Evolutionary conservation across 2,888 invertebrate genomes (phyloP).

Genomic region (Anthophora plumipes): DNA sequence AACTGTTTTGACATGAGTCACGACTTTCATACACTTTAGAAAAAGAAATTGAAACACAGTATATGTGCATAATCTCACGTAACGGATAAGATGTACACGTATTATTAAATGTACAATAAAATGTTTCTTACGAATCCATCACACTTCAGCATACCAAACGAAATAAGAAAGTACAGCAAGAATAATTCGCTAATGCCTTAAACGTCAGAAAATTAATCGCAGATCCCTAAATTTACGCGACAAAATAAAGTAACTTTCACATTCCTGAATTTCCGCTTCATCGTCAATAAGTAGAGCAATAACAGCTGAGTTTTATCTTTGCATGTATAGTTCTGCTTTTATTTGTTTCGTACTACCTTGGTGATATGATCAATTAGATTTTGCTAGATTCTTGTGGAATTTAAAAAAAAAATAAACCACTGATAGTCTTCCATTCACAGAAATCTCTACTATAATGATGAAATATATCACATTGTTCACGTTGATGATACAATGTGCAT

Average conservation of each 20-base stretch:
- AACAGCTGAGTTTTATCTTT: background rate
- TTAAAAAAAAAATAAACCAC: background rate
- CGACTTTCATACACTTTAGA: background rate
- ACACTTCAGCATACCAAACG: background rate
- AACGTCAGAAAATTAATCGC: background rate
- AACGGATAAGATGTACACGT: slow-evolving; percentile 8
- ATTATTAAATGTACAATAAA: slow-evolving; percentile 8
- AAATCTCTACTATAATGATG: background rate
- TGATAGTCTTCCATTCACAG: background rate
- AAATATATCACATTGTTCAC: background rate
- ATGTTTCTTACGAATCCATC: background rate
- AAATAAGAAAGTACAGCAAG: background rate
- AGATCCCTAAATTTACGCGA: slow-evolving; percentile 18
- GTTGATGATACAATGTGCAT: background rate
- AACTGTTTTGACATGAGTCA: background rate
- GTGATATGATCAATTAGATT: background rate
- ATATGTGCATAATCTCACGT: slow-evolving; percentile 21
- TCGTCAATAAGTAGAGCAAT: slow-evolving; percentile 44
- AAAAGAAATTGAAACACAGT: background rate
- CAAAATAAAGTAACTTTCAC: slow-evolving; percentile 17
- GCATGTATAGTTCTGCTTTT: too few species aligned
- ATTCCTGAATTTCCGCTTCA: background rate
- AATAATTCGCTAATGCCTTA: slow-evolving; percentile 18
- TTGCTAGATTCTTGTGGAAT: background rate
- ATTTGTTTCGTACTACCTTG: background rate